phyloP scores from a whole-genome alignment of 2,888 invertebrate genomes.

The Callyntrura guangdongensis region DNA sequence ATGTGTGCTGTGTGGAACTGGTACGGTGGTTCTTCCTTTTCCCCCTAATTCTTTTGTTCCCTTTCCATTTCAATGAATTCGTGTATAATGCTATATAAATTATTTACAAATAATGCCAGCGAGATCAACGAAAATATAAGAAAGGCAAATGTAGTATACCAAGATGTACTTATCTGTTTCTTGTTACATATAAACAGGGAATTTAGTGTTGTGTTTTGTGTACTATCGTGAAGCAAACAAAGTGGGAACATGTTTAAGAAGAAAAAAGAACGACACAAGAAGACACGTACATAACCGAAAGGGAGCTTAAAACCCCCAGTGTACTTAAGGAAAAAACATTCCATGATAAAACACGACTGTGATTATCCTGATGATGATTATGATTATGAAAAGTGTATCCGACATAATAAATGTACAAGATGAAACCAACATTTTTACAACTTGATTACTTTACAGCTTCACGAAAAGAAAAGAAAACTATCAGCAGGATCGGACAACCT shows the following conservation, averaged over 20 bases:
- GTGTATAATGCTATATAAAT: slow-evolving; percentile 53
- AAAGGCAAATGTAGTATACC: background rate
- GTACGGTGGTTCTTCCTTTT: slow-evolving; percentile 49
- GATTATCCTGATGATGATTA: slow-evolving; percentile 57
- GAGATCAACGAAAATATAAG: slow-evolving; percentile 33
- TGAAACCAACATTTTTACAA: slow-evolving; percentile 79
- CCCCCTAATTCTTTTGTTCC: slow-evolving; percentile 64
- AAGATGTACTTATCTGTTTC: slow-evolving; percentile 38
- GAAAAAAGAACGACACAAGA: slow-evolving; percentile 17
- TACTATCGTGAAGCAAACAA: slow-evolving; percentile 57
- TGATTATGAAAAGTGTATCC: slow-evolving; percentile 67
- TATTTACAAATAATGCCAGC: slow-evolving; percentile 56
- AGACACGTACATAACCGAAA: background rate
- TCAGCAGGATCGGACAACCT: slow-evolving; percentile 4
- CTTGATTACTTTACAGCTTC: slow-evolving; percentile 76
- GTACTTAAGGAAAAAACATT: slow-evolving; percentile 45
- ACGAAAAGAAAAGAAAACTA: background rate
- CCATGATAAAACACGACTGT: slow-evolving; percentile 56
- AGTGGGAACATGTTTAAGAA: slow-evolving; percentile 40
- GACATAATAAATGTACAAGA: slow-evolving; percentile 75
- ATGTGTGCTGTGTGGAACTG: background rate
- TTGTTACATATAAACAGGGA: slow-evolving; percentile 18
- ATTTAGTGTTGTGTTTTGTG: slow-evolving; percentile 59
- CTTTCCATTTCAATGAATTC: slow-evolving; percentile 73
- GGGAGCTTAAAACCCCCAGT: slow-evolving; percentile 19